phyloP scores from a whole-genome alignment of 2,113 vertebrate species.

The Progne subis region DNA sequence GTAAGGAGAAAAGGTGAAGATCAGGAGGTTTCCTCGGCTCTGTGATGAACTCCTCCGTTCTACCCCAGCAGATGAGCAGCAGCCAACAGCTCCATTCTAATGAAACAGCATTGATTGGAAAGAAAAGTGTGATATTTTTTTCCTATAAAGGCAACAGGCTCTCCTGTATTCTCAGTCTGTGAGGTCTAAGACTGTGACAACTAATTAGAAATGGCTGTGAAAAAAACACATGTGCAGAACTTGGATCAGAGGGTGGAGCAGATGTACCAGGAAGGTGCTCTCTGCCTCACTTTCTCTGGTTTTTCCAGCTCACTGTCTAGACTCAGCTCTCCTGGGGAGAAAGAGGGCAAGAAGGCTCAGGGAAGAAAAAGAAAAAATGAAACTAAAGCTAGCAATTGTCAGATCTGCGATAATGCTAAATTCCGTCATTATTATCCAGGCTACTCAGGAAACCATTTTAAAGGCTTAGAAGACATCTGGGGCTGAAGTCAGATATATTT shows the following conservation, averaged over 20 bases:
- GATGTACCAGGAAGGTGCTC: neutral
- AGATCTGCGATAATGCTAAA: slow-evolving; percentile 37
- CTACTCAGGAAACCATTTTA: slow-evolving; percentile 50
- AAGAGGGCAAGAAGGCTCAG: neutral
- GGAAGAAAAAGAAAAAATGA: neutral
- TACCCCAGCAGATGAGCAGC: neutral
- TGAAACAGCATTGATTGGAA: neutral
- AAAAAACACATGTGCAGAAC: neutral
- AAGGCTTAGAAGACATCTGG: slow-evolving; percentile 48
- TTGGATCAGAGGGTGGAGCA: neutral
- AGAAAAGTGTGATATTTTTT: neutral
- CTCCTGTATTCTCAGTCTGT: neutral
- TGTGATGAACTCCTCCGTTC: neutral
- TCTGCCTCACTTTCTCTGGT: neutral
- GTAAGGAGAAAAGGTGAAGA: neutral
- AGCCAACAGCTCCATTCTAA: neutral
- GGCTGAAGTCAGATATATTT: slow-evolving; percentile 35
- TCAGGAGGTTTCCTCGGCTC: neutral
- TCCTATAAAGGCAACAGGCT: neutral
- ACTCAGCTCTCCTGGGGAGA: neutral
- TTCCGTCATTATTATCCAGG: neutral
- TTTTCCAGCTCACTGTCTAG: slow-evolving; percentile 21
- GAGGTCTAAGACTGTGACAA: neutral
- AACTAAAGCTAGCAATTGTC: slow-evolving; percentile 1
- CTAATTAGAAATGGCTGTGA: neutral